Conservation (phyloP, 2,888 invertebrate species). For the Andrena fulva region DNA sequence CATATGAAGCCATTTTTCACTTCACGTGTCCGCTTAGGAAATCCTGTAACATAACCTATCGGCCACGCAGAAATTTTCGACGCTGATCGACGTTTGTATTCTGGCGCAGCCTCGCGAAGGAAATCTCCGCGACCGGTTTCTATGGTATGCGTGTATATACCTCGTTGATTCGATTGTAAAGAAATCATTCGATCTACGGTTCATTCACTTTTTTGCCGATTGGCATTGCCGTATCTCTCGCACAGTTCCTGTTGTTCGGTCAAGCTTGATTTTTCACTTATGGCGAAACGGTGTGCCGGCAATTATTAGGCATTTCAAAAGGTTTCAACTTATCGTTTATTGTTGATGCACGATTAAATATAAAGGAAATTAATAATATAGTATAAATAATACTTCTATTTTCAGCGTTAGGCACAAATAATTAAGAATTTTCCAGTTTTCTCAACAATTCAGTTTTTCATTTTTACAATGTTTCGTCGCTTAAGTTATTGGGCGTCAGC, state of each 20-base stretch:
- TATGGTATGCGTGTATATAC: slow-evolving; percentile 43
- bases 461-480: no score
- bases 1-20: slow-evolving; percentile 27
- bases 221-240: slow-evolving; percentile 14
- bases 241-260: slow-evolving; percentile 12
- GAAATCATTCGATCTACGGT: slow-evolving; percentile 60
- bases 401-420: no score
- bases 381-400: no score
- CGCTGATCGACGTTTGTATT: slow-evolving; percentile 17
- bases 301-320: background rate
- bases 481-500: no score
- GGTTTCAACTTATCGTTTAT: background rate
- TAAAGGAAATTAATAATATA: no score
- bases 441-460: no score
- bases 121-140: slow-evolving; percentile 64
- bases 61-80: slow-evolving; percentile 32
- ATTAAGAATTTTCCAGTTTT: no score
- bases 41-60: slow-evolving; percentile 42
- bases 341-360: background rate
- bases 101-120: slow-evolving; percentile 33
- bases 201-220: slow-evolving; percentile 61
- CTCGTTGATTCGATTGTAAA: slow-evolving; percentile 66
- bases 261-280: background rate
- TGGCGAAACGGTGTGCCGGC: background rate
- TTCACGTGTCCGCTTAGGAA: slow-evolving; percentile 44